These are phyloP conservation scores for Pseudolaguvia tuberculata DNA, from an alignment of 2,113 vertebrate species.

Conservation along the genomic window DNA sequence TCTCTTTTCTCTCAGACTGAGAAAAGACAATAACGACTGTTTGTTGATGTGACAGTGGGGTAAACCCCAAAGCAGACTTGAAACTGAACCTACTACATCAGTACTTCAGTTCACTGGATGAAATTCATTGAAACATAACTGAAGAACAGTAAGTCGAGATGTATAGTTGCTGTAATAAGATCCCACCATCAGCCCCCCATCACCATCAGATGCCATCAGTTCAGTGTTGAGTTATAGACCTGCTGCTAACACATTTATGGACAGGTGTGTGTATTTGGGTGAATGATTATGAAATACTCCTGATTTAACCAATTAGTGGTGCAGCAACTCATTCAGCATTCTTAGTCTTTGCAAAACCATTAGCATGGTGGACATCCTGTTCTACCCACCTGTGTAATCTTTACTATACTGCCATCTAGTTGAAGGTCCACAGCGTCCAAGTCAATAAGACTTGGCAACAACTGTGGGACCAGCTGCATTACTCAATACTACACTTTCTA, in stretches of 20 bases:
- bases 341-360: neutral
- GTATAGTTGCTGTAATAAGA: neutral
- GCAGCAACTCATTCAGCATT: neutral
- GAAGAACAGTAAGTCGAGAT: neutral
- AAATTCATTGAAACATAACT: constrained; percentile 1
- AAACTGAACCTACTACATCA: constrained; percentile 25
- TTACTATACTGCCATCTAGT: neutral
- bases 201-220: neutral
- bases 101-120: neutral
- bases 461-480: neutral
- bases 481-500: neutral
- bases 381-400: neutral
- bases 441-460: neutral
- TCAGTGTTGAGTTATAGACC: neutral
- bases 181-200: too few species aligned
- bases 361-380: too few species aligned
- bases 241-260: neutral
- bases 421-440: neutral
- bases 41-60: constrained; percentile 10
- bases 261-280: neutral
- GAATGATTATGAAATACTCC: neutral
- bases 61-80: constrained; percentile 25
- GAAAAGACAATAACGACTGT: neutral
- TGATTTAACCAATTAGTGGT: neutral
- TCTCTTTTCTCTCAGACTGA: neutral